A percentile compares a stretch with the other conserved stretches of the same genome.
Conservation (phyloP, 1,140 invertebrate genomes). For the Octopus bimaculoides region DNA sequence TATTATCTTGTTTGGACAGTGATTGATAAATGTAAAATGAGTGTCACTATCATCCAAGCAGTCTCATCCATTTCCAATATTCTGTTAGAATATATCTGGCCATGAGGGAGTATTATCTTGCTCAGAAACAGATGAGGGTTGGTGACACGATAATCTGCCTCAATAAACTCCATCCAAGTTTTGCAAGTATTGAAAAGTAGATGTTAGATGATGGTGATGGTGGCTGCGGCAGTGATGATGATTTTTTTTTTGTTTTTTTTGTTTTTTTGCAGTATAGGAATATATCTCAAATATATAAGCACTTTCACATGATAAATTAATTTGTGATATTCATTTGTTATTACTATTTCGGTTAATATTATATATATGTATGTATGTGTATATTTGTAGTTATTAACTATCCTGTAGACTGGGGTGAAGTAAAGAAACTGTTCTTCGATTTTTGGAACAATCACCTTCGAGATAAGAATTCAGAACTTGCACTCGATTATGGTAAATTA, state of each 20-base stretch:
- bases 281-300: not conserved
- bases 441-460: slow-evolving; percentile 1
- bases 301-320: not conserved
- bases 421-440: not conserved
- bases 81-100: too few relatives aligned
- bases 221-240: not conserved
- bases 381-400: not conserved
- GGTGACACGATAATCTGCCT: too few relatives aligned
- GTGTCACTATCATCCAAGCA: too few relatives aligned
- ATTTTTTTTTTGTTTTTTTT: not conserved
- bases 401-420: not conserved
- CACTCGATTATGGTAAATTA: not conserved
- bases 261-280: too few relatives aligned
- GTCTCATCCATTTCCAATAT: too few relatives aligned
- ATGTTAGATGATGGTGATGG: too few relatives aligned
- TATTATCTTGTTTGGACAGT: too few relatives aligned
- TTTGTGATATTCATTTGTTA: not conserved
- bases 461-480: not conserved
- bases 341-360: not conserved
- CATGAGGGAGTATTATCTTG: too few relatives aligned
- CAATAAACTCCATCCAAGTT: too few relatives aligned
- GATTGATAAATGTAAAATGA: too few relatives aligned
- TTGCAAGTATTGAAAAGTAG: too few relatives aligned
- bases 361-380: not conserved
- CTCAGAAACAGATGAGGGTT: too few relatives aligned